Conservation (phyloP, 2,113 vertebrate genomes). For the Lycocorax pyrrhopterus region DNA sequence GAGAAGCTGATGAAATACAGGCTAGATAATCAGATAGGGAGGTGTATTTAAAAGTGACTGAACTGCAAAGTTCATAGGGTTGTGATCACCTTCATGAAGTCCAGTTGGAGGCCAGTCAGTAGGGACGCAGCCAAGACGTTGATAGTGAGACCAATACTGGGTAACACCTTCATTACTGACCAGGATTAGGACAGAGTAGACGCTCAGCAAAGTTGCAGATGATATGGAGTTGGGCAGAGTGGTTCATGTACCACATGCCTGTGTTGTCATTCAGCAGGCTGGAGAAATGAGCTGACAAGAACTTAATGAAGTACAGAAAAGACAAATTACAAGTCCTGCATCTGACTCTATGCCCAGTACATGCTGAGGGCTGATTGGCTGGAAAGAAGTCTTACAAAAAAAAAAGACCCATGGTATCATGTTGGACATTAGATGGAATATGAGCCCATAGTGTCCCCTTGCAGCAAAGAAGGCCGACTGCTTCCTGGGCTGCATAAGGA, state of each 20-base stretch:
- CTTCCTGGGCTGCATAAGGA: not conserved
- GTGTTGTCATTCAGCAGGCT: not conserved
- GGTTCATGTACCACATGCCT: not conserved
- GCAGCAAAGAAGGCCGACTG: not conserved
- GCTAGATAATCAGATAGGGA: not conserved
- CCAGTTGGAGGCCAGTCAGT: not conserved
- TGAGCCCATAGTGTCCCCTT: not conserved
- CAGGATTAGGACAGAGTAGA: not conserved
- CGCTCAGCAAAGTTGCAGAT: not conserved
- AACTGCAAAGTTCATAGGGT: not conserved
- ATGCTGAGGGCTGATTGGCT: not conserved
- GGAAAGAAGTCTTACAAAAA: not conserved
- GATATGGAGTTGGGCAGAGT: not conserved
- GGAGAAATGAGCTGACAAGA: not conserved
- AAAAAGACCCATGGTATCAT: accelerated
- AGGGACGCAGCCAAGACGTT: not conserved
- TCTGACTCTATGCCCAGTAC: not conserved
- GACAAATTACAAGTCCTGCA: not conserved
- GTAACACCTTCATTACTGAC: not conserved
- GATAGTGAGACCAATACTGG: not conserved
- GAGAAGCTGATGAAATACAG: not conserved
- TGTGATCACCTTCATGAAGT: not conserved
- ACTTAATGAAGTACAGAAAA: not conserved
- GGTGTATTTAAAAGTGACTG: not conserved
- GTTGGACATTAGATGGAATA: not conserved